Evolutionary conservation across 1,140 invertebrate genomes (phyloP), one percentile per base, ranked within the genome.

Genomic region (Solenopsis fugax): DNA sequence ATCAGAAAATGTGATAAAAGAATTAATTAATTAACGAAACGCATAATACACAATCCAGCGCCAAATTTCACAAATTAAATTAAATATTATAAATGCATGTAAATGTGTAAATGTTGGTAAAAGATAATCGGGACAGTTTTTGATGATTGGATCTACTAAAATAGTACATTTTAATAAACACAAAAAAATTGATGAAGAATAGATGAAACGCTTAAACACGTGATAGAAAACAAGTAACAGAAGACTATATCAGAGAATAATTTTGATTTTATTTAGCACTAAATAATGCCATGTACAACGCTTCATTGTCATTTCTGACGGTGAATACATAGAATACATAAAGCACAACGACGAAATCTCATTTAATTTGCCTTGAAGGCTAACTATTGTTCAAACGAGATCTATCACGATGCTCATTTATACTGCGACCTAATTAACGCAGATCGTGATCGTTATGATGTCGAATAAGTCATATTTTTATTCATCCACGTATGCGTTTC

Each of bases 211-310:
- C 4, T 9, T 18, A 4, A 69, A 41, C 0, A 24, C 1, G 18
- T 56, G 12, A 34, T 52, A 16, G 16, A 73, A 21, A 4, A 34
- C 18, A 37, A 9, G 29, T 12, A 9, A 60, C 13, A 10, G 16
- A 24, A n/a, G 10, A 6, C 4, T 21, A n/a, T 41, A 65, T 81
- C 48, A 37, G 13, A 18, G 24, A 45, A 64, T 65, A 78, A 84
- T 52, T 89, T 72, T 75, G 21, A 78, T 90, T 89, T 90, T 87
- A 67, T 60, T 77, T 62, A 87, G 12, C 2, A 41, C 71, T 65
- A 82, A 87, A 89, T 73, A 80, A 89, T 89, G 71, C 54, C 87
- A 80, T 60, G 64, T 85, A 78, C 24, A 80, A 69, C 58, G 54
- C 12, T 18, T 60, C 12, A 16, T 0, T 60, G 13, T 62, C 37